Conservation (phyloP, 2,113 vertebrate genomes). For the Leucopsar rothschildi region DNA sequence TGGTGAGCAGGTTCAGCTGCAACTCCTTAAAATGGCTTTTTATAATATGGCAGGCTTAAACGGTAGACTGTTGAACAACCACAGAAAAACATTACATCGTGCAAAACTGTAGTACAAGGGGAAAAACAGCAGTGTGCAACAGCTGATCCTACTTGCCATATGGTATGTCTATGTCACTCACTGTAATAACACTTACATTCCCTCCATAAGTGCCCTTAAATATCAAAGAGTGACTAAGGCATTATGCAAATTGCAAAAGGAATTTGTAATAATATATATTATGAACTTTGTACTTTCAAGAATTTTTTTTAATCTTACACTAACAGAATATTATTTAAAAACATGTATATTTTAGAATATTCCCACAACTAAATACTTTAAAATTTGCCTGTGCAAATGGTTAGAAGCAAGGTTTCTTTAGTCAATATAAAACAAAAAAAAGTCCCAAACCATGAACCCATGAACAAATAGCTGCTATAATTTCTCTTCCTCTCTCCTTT, state of each 20-base stretch:
- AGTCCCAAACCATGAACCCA: not conserved
- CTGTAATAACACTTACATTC: slow-evolving; percentile 38
- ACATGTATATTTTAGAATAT: not conserved
- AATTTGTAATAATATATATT: slow-evolving; percentile 15
- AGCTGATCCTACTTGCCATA: slow-evolving; percentile 54
- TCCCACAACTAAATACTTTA: not conserved
- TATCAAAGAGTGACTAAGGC: slow-evolving; percentile 45
- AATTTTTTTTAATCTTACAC: not conserved
- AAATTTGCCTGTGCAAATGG: not conserved
- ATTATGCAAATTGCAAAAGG: slow-evolving; percentile 23
- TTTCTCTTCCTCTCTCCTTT: not conserved
- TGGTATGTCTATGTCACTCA: slow-evolving; percentile 27
- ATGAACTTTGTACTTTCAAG: not conserved
- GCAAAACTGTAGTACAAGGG: slow-evolving; percentile 3
- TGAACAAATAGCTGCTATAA: not conserved
- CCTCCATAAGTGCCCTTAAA: slow-evolving; percentile 52
- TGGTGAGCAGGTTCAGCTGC: not conserved
- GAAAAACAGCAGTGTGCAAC: slow-evolving; percentile 24
- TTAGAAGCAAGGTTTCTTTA: not conserved
- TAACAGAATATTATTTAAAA: not conserved
- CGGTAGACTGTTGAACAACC: slow-evolving; percentile 45
- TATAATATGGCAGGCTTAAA: not conserved
- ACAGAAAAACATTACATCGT: slow-evolving; percentile 27
- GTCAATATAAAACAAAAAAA: not conserved
- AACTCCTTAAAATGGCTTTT: slow-evolving; percentile 51